Evolutionary conservation across 2,113 vertebrate species (phyloP).

Genomic region (Archilochus colubris): DNA sequence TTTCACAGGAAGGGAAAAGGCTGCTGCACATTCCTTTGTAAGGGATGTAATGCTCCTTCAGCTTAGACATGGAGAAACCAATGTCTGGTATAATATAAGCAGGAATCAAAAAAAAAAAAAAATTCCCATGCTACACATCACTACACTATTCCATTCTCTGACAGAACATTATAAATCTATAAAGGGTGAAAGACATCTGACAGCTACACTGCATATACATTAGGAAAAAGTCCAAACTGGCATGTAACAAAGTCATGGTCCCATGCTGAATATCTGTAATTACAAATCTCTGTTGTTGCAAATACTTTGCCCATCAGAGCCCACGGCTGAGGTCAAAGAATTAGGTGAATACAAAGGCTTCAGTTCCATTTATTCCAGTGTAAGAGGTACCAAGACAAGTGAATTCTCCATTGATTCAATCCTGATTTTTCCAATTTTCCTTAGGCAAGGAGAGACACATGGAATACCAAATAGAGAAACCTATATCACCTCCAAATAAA

Average conservation of each 20-base stretch:
- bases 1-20: background rate
- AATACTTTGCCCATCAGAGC: background rate
- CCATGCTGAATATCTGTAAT: background rate
- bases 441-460: background rate
- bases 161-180: background rate
- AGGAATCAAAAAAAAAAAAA: background rate
- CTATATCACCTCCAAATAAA: background rate
- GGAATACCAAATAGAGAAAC: accelerated
- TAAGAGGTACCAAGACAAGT: background rate
- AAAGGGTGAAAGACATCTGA: background rate
- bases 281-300: background rate
- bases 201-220: background rate
- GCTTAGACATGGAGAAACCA: background rate
- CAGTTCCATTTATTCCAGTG: background rate
- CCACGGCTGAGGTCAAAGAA: background rate
- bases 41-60: background rate
- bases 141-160: background rate
- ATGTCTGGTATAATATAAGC: background rate
- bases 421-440: background rate
- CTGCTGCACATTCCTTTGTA: background rate
- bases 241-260: background rate
- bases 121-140: background rate
- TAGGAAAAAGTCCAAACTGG: background rate
- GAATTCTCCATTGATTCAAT: background rate
- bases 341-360: background rate